Conservation (phyloP, 2,888 invertebrate genomes). For the Actias luna region DNA sequence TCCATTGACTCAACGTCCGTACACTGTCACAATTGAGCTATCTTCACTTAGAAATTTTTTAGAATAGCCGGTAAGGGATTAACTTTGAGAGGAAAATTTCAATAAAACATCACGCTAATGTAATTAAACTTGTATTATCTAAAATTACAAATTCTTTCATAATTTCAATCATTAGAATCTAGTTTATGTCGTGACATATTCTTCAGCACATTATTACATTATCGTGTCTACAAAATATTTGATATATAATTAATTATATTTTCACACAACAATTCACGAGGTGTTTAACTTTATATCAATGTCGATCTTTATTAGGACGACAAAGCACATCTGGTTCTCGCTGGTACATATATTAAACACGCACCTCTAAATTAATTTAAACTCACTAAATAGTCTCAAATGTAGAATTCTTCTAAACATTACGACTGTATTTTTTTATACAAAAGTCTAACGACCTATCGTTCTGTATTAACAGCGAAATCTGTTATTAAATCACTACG, state of each 20-base stretch:
- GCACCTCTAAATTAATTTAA: background rate
- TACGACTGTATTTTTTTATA: background rate
- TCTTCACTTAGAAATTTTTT: too few relatives aligned
- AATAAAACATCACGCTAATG: conserved; percentile 42
- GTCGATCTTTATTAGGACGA: background rate
- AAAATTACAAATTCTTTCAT: conserved; percentile 79
- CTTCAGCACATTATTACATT: conserved; percentile 65
- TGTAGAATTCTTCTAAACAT: background rate
- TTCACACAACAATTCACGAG: conserved; percentile 48
- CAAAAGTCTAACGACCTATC: background rate
- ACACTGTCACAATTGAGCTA: too few relatives aligned
- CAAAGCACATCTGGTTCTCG: background rate
- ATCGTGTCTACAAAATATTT: conserved; percentile 65
- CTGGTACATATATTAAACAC: background rate
- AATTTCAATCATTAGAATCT: conserved; percentile 69
- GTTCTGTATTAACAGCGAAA: background rate
- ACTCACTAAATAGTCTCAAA: background rate
- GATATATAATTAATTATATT: conserved; percentile 58
- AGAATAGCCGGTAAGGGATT: background rate
- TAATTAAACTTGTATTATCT: conserved; percentile 74
- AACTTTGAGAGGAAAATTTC: conserved; percentile 12
- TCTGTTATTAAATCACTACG: background rate
- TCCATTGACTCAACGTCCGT: too few relatives aligned
- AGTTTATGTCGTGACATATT: conserved; percentile 60
- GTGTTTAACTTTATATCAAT: background rate